Percentiles rank a stretch among this genome's conserved stretches.
Evolutionary conservation across 1,140 invertebrate genomes (phyloP).

Genomic region (Acromyrmex charruanus): DNA sequence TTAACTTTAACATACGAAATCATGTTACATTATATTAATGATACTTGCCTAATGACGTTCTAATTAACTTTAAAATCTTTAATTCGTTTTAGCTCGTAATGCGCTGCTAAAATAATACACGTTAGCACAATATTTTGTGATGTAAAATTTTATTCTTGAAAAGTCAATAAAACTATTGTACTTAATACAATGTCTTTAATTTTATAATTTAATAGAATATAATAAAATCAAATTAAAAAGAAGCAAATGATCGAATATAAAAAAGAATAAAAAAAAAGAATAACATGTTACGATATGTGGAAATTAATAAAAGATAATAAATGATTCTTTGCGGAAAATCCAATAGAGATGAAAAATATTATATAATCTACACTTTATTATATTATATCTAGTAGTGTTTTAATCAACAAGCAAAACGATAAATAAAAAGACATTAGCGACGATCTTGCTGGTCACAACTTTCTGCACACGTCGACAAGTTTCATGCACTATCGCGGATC

Average conservation of each 20-base stretch:
- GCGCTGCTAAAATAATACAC: constrained; percentile 1
- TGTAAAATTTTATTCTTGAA: not conserved
- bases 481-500: constrained; percentile 12
- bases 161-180: not conserved
- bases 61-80: constrained; percentile 40
- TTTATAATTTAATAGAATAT: not conserved
- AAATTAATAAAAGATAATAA: not conserved
- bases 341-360: not conserved
- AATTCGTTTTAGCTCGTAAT: constrained; percentile 15
- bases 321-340: not conserved
- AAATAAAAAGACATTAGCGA: not conserved
- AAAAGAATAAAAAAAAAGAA: not conserved
- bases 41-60: constrained; percentile 23
- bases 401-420: not conserved
- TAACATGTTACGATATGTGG: not conserved
- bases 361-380: not conserved
- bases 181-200: not conserved
- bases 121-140: not conserved
- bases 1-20: constrained; percentile 28
- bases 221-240: not conserved
- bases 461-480: not conserved
- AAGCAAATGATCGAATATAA: not conserved
- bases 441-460: not conserved
- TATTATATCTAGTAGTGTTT: not conserved
- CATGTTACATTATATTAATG: constrained; percentile 10